A percentile compares a stretch with the other conserved stretches of the same genome.
Conservation (phyloP, 2,888 invertebrate genomes). For the Lydus trimaculatus region DNA sequence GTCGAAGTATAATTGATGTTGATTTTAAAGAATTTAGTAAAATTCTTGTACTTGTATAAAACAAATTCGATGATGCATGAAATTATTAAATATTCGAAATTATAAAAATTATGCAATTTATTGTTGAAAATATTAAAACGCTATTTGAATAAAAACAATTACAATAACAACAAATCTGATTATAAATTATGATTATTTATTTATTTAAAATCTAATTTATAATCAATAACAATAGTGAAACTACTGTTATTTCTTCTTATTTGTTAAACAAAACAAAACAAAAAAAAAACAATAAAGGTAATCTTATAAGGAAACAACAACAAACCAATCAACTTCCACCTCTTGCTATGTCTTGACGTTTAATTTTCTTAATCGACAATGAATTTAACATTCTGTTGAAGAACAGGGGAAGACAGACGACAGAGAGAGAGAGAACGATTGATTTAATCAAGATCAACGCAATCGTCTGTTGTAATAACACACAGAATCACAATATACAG, state of each 20-base stretch:
- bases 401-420: conserved; percentile 5
- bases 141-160: not conserved
- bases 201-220: too few relatives aligned
- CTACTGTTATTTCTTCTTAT: too few relatives aligned
- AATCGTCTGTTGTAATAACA: conserved; percentile 18
- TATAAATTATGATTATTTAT: not conserved
- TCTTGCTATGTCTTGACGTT: conserved; percentile 15
- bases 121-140: not conserved
- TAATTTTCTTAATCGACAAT: conserved; percentile 32
- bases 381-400: conserved; percentile 15
- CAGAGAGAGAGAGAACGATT: not conserved
- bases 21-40: not conserved
- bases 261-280: too few relatives aligned
- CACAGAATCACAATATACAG: not conserved
- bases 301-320: conserved; percentile 10
- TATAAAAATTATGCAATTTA: not conserved
- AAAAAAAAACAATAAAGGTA: too few relatives aligned
- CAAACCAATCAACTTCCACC: conserved; percentile 6
- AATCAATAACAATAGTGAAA: not conserved
- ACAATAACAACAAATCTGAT: not conserved
- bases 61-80: not conserved
- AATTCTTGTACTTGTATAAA: not conserved
- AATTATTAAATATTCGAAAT: not conserved
- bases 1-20: too few relatives aligned
- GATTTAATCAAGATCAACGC: conserved; percentile 27